Base-by-base conservation (phyloP, 2,888 invertebrate species). In the Pomacea canaliculata region DNA sequence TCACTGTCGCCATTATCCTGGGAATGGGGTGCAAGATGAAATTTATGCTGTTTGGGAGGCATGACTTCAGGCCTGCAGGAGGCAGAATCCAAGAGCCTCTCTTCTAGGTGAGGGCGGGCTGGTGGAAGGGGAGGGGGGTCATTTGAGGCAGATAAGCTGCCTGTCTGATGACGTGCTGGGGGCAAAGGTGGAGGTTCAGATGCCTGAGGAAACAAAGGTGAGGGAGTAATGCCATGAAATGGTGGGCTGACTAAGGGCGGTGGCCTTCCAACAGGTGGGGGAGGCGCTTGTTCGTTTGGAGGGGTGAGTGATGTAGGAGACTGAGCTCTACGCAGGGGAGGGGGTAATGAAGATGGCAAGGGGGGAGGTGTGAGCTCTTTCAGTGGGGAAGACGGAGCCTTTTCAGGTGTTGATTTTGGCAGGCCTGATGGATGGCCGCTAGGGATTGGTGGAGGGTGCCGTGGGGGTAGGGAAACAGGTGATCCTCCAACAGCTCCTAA, bases 401-500 rank as follows among this genome's bases (percentile, higher is more conserved):
- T 56, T 27, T 19, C 67, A 18, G 67, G 71, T 37, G 1, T 67
- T 13, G n/a, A 63, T 63, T 63, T 63, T 10, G 56, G 23, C 18
- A 49, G 27, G n/a, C 18, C n/a, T 51, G 67, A 27, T 16, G 37
- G 63, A 18, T 59, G 51, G 8, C 60, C 65, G 48, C 19, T 13
- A 12, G 19, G 70, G 75, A 56, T 37, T 69, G 62, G 62, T n/a
- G 56, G 76, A 51, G 59, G 63, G 1, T 27, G 46, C 7, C 27
- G 77, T 56, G 27, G 49, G 12, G 60, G 70, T 13, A 65, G 71
- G 0, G 71, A 49, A 3, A 65, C 63, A 27, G 76, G 71, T 48
- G 79, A 67, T 12, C 71, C 62, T 37, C 75, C 67, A 3, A 69
- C 62, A 16, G 70, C 71, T 60, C 74, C 73, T 27, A 72, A 72